phyloP scores from a whole-genome alignment of 2,888 invertebrate species.

The Agrochola lota region DNA sequence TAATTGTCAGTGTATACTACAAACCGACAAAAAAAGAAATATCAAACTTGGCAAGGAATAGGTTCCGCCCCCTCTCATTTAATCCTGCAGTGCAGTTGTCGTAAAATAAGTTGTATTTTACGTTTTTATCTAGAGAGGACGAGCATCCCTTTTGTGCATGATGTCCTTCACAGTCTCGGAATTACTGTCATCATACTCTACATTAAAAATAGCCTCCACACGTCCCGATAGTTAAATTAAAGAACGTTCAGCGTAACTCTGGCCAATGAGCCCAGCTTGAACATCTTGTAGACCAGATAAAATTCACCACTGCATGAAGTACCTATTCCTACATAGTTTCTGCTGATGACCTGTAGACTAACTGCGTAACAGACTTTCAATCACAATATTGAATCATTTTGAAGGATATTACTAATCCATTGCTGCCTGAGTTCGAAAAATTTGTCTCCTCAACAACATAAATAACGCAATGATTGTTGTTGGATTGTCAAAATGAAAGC shows the following conservation, averaged over 20 bases:
- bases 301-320: not conserved
- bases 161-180: not conserved
- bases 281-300: not conserved
- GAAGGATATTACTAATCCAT: no score
- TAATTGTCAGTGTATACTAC: not conserved
- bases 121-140: slow-evolving; percentile 12
- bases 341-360: not conserved
- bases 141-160: slow-evolving; percentile 1
- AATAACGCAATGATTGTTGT: no score
- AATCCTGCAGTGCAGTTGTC: not conserved
- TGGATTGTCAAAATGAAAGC: no score
- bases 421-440: no score
- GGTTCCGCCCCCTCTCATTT: not conserved
- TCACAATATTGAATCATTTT: no score
- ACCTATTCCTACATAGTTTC: not conserved
- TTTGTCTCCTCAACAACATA: no score
- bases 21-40: not conserved
- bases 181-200: not conserved
- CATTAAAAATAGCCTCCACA: not conserved
- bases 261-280: not conserved
- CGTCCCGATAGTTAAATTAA: not conserved
- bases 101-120: not conserved
- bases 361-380: no score
- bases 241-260: not conserved
- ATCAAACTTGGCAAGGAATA: not conserved